Conservation (phyloP, 2,888 invertebrate species). For the Macaria liturata region DNA sequence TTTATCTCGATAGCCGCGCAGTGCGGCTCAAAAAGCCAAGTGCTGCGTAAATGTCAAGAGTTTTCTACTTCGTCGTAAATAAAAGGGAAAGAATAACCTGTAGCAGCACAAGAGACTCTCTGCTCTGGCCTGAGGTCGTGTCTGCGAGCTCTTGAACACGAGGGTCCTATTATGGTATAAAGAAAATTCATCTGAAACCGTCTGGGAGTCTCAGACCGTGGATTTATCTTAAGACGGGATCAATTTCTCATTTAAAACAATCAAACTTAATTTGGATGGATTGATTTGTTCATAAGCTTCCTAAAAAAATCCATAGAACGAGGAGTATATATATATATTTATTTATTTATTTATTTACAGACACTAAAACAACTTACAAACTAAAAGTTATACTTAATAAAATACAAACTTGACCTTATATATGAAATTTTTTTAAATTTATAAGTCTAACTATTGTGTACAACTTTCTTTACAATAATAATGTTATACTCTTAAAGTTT, state of each 20-base stretch:
- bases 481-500: too few relatives aligned
- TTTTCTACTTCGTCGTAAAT: constrained; percentile 34
- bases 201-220: not conserved
- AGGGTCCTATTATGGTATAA: constrained; percentile 11
- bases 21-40: constrained; percentile 20
- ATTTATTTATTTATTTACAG: too few relatives aligned
- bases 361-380: too few relatives aligned
- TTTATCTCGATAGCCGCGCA: constrained; percentile 11
- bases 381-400: too few relatives aligned
- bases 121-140: constrained; percentile 33
- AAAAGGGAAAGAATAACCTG: constrained; percentile 41
- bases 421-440: too few relatives aligned
- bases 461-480: too few relatives aligned
- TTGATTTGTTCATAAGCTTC: too few relatives aligned
- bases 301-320: too few relatives aligned
- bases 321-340: too few relatives aligned
- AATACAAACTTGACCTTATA: too few relatives aligned
- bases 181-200: constrained; percentile 6
- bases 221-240: not conserved
- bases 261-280: too few relatives aligned
- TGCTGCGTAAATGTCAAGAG: constrained; percentile 36
- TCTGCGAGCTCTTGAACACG: constrained; percentile 16
- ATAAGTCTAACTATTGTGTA: too few relatives aligned
- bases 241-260: not conserved
- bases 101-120: constrained; percentile 37